Percentiles rank a stretch among this genome's conserved stretches.
These are phyloP conservation scores for Thunnus maccoyii DNA, from an alignment of 2,113 vertebrate species.

Conservation along the genomic window DNA sequence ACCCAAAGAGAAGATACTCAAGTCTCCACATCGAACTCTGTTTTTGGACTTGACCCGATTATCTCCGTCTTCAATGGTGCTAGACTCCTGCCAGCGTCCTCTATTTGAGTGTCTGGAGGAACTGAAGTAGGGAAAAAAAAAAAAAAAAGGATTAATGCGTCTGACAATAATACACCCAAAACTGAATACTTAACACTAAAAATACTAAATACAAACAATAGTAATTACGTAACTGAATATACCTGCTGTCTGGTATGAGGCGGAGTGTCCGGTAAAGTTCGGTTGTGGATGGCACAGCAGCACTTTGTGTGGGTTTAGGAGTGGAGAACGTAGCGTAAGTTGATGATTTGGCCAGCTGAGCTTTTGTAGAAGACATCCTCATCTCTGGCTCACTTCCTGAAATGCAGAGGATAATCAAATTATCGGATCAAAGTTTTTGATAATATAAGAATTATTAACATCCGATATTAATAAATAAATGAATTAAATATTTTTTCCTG, in stretches of 20 bases:
- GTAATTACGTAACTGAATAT: constrained; percentile 24
- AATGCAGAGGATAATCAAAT: constrained; percentile 20
- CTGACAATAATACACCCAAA: not conserved
- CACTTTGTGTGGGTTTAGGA: constrained; percentile 77
- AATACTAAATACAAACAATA: not conserved
- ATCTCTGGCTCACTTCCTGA: constrained; percentile 82
- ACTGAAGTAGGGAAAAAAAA: constrained; percentile 36
- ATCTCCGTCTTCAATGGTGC: constrained; percentile 54
- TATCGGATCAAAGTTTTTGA: not conserved
- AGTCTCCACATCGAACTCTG: constrained; percentile 58
- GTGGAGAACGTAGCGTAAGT: constrained; percentile 73
- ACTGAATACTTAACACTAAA: no score
- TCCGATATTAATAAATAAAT: no score
- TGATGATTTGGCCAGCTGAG: constrained; percentile 54
- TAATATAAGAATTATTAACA: no score
- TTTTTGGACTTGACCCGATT: constrained; percentile 58
- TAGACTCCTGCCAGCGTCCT: constrained; percentile 73
- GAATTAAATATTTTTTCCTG: no score
- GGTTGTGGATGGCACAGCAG: constrained; percentile 80
- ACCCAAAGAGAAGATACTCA: constrained; percentile 75
- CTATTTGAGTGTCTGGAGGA: constrained; percentile 71
- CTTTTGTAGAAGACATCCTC: constrained; percentile 69
- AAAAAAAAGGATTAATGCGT: not conserved
- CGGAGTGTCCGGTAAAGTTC: constrained; percentile 85
- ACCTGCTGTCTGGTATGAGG: constrained; percentile 87